A percentile compares a stretch with the other conserved stretches of the same genome.
Conservation (phyloP, 2,113 vertebrate genomes). For the Corapipo altera region DNA sequence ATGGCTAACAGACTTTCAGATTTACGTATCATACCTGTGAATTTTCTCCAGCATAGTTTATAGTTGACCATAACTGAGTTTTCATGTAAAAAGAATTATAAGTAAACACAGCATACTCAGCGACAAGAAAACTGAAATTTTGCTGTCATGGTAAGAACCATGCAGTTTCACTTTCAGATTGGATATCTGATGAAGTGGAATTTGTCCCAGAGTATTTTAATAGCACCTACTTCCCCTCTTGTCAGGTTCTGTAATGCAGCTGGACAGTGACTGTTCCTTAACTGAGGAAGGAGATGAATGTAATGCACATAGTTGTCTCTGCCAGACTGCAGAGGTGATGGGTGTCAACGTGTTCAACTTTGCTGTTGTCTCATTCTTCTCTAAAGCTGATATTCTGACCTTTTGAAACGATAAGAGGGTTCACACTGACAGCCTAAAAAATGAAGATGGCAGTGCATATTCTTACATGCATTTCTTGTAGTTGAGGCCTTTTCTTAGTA, state of each 20-base stretch:
- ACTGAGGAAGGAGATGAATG: background rate
- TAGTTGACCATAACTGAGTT: background rate
- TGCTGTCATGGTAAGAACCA: background rate
- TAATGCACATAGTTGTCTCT: background rate
- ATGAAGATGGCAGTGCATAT: background rate
- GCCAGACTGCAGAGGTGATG: no score
- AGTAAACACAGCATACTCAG: background rate
- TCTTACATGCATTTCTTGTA: background rate
- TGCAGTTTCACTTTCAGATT: background rate
- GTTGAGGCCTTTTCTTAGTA: background rate
- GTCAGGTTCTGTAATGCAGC: background rate
- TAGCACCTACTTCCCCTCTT: background rate
- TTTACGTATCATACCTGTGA: background rate
- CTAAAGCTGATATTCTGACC: background rate
- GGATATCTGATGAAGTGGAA: background rate
- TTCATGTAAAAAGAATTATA: background rate
- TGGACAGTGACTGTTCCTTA: background rate
- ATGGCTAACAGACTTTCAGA: background rate
- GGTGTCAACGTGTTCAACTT: background rate
- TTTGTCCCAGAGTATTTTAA: background rate
- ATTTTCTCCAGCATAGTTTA: background rate
- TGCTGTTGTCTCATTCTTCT: background rate
- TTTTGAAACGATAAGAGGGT: background rate
- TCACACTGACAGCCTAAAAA: background rate
- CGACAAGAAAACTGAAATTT: background rate